Evolutionary conservation across 1,140 invertebrate genomes (phyloP).

Genomic region (Paraescarpia echinospica): DNA sequence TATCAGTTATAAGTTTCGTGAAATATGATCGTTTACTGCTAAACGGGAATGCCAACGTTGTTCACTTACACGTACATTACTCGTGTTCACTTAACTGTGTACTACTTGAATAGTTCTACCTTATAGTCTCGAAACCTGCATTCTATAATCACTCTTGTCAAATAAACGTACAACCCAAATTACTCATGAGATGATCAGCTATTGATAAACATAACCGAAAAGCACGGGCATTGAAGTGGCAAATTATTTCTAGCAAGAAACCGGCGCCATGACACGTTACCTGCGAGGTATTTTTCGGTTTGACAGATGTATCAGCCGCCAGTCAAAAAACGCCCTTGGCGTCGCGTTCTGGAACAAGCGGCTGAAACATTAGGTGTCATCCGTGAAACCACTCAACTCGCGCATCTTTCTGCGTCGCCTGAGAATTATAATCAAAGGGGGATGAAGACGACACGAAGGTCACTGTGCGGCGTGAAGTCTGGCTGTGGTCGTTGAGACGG

Average conservation of each 20-base stretch:
- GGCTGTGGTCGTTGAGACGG: neutral
- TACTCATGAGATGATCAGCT: neutral
- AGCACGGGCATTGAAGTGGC: neutral
- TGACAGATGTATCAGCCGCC: neutral
- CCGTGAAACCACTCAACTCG: neutral
- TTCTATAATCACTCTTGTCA: neutral
- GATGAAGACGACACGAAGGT: neutral
- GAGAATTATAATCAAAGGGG: neutral
- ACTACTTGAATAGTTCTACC: neutral
- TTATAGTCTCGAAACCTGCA: neutral
- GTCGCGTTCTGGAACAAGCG: neutral
- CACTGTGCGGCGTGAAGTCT: neutral
- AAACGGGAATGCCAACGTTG: neutral
- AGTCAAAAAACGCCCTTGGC: neutral
- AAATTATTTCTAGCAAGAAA: neutral
- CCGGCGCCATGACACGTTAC: neutral
- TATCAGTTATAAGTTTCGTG: neutral
- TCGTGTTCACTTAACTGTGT: neutral
- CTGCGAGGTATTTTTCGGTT: neutral
- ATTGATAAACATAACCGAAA: neutral
- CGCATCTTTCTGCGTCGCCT: neutral
- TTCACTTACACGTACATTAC: neutral
- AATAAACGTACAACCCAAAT: neutral
- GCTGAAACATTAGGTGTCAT: neutral
- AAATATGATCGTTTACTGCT: neutral